A percentile compares a stretch with the other conserved stretches of the same genome.
Conservation (phyloP, 2,888 invertebrate species). For the Xanthorhoe spadicearia region DNA sequence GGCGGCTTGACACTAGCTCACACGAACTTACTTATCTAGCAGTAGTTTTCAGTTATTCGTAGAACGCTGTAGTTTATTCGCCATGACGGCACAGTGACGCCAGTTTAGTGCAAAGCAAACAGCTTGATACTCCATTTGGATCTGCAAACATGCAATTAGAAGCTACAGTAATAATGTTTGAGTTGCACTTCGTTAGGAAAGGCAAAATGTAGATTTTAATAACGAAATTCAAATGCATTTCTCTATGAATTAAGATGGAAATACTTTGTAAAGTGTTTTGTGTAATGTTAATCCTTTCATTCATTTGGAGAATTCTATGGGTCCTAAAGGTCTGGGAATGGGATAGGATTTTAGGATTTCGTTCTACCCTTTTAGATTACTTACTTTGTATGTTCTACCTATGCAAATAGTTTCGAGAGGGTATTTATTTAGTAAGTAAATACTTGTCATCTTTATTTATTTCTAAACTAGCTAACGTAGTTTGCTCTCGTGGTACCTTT, state of each 20-base stretch:
- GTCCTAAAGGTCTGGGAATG: not conserved
- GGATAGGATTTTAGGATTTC: not conserved
- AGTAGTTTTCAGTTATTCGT: conserved; percentile 9
- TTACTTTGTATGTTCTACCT: not conserved
- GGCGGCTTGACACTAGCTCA: no score
- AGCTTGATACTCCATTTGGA: conserved; percentile 54
- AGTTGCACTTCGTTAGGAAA: conserved; percentile 44
- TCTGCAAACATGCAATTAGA: conserved; percentile 63
- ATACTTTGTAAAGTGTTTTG: not conserved
- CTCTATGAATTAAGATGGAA: conserved; percentile 4
- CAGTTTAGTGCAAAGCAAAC: conserved; percentile 48
- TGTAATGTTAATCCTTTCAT: not conserved
- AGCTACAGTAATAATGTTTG: conserved; percentile 55
- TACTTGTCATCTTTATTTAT: no score
- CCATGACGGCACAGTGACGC: conserved; percentile 22
- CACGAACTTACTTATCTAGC: no score
- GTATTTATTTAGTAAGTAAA: no score
- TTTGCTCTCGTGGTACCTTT: no score
- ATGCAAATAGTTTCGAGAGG: no score
- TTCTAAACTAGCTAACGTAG: no score
- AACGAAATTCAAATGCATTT: conserved; percentile 17
- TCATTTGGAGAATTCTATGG: not conserved
- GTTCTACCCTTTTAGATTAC: not conserved
- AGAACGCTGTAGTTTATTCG: conserved; percentile 17
- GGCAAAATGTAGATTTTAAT: conserved; percentile 26